A percentile compares a stretch with the other conserved stretches of the same genome.
These are phyloP conservation scores for Patagioenas fasciata DNA, from an alignment of 2,113 vertebrate species.

Conservation along the genomic window DNA sequence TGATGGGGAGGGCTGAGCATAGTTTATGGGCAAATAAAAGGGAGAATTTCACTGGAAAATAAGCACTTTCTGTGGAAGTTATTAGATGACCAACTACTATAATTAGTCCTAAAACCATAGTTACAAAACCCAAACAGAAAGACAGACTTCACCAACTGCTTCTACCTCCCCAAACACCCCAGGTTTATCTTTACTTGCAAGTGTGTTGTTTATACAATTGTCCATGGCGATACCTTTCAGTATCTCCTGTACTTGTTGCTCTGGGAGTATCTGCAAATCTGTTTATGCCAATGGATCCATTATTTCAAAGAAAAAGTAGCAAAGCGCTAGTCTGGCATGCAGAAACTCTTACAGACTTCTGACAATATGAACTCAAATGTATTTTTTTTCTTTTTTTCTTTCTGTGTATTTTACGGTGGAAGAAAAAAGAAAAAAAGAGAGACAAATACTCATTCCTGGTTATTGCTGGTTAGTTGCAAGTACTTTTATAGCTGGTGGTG, in stretches of 20 bases:
- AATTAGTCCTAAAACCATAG: constrained; percentile 47
- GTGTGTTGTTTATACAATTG: neutral
- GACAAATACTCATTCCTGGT: neutral
- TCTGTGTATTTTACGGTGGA: neutral
- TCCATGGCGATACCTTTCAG: neutral
- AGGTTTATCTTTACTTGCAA: neutral
- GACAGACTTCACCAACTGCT: neutral
- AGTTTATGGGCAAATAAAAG: constrained; percentile 67
- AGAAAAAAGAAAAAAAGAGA: neutral
- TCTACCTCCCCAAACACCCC: neutral
- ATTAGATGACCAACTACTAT: constrained; percentile 67
- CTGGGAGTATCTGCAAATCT: neutral
- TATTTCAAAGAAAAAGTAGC: neutral
- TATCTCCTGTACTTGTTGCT: neutral
- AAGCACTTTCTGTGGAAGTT: constrained; percentile 58
- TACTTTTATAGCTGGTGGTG: neutral
- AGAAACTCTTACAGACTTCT: neutral
- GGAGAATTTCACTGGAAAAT: constrained; percentile 67
- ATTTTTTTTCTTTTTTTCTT: constrained; percentile 19
- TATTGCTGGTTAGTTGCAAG: neutral
- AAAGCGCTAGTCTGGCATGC: neutral
- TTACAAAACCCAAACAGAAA: constrained; percentile 54
- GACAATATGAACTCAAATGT: neutral
- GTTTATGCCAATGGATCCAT: neutral
- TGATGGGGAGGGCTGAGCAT: constrained; percentile 17